Conservation (phyloP, 2,113 vertebrate genomes). For the Trochalopteron elliotii region DNA sequence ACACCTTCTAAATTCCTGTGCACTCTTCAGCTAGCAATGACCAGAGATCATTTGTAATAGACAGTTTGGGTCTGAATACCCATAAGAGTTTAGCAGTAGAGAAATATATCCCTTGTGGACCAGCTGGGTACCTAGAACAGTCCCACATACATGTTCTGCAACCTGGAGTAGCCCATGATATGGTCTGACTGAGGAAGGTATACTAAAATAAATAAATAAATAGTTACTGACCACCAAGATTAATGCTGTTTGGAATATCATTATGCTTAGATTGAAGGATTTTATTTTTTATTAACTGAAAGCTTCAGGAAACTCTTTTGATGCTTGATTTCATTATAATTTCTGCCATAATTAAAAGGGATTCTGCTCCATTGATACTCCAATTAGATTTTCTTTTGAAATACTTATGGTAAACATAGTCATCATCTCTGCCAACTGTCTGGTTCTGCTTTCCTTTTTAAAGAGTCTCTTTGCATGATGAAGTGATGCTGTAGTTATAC, state of each 20-base stretch:
- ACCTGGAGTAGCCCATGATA: not conserved
- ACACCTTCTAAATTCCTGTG: not conserved
- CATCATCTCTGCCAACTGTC: not conserved
- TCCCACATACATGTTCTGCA: accelerated
- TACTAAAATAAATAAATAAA: not conserved
- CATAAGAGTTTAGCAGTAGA: not conserved
- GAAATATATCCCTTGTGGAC: not conserved
- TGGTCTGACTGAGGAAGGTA: not conserved
- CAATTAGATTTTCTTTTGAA: not conserved
- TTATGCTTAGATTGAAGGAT: not conserved
- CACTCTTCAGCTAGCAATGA: not conserved
- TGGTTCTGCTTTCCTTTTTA: not conserved
- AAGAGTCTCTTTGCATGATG: not conserved
- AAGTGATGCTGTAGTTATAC: not conserved
- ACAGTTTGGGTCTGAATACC: not conserved
- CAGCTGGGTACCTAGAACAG: not conserved
- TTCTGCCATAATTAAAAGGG: not conserved
- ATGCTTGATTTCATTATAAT: not conserved
- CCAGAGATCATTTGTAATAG: not conserved
- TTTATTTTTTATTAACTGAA: not conserved
- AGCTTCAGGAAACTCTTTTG: not conserved
- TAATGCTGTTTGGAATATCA: not conserved
- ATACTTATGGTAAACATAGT: not conserved
- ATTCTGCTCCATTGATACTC: not conserved
- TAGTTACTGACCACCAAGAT: not conserved